Conservation (phyloP, 2,888 invertebrate genomes). For the Luperina nickerlii region DNA sequence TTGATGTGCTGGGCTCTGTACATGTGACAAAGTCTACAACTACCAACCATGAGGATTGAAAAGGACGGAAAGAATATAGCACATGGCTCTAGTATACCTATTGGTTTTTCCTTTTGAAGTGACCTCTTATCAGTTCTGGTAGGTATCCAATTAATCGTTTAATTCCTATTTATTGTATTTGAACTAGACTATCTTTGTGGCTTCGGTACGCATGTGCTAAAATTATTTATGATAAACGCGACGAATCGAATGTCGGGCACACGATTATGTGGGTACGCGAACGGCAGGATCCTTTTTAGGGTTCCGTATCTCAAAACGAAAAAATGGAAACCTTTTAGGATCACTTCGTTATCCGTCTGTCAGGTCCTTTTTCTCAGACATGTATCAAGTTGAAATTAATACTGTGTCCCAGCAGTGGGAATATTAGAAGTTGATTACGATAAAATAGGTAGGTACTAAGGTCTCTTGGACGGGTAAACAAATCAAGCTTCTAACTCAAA, state of each 20-base stretch:
- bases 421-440: too few species aligned
- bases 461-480: neutral
- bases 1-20: too few species aligned
- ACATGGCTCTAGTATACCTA: neutral
- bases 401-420: neutral
- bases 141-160: slow-evolving; percentile 9
- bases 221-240: slow-evolving; percentile 20
- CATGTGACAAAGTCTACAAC: neutral
- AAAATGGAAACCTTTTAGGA: neutral
- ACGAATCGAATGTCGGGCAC: slow-evolving; percentile 12
- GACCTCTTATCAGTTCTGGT: slow-evolving; percentile 21
- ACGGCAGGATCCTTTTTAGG: slow-evolving; percentile 1
- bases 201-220: slow-evolving; percentile 15
- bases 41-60: neutral
- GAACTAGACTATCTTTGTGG: slow-evolving; percentile 22
- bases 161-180: slow-evolving; percentile 6
- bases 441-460: neutral
- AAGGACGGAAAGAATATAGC: neutral
- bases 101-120: slow-evolving; percentile 24
- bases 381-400: neutral
- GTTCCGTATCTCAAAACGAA: neutral
- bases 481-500: neutral
- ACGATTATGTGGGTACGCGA: neutral
- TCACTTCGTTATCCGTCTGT: neutral
- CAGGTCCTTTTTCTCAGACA: neutral